Evolutionary conservation across 1,140 invertebrate species (phyloP).

Genomic region (Brachionus angularis): DNA sequence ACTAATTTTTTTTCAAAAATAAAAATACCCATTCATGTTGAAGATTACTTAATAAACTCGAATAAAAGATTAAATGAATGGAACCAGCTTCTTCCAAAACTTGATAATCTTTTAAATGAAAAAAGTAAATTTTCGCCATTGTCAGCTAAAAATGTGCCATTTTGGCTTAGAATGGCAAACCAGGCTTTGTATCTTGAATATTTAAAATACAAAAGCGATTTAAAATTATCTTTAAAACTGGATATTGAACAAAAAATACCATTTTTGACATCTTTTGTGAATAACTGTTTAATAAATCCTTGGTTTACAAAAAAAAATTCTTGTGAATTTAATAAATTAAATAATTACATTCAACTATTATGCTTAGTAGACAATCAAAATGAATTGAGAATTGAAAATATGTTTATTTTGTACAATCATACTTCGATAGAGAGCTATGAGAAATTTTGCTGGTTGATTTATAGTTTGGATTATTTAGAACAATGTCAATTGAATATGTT

Average conservation of each 20-base stretch:
- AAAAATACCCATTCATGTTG: background rate
- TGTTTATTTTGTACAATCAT: background rate
- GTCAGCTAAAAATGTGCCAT: background rate
- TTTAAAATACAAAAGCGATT: background rate
- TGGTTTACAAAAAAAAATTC: constrained; percentile 1
- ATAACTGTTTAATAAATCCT: constrained; percentile 14
- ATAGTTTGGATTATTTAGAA: constrained; percentile 19
- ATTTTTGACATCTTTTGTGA: constrained; percentile 6
- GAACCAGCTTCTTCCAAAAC: constrained; percentile 8
- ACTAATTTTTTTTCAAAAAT: background rate
- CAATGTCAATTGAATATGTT: constrained; percentile 33
- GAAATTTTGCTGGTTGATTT: constrained; percentile 26
- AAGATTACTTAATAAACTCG: constrained; percentile 3
- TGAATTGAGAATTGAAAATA: background rate
- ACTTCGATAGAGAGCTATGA: background rate
- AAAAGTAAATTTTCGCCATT: background rate
- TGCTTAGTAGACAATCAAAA: constrained; percentile 23
- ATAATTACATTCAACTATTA: constrained; percentile 24
- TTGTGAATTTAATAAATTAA: constrained; percentile 2
- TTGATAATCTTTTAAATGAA: background rate
- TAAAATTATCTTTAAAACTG: background rate
- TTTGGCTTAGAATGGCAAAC: constrained; percentile 38
- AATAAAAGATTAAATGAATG: constrained; percentile 9
- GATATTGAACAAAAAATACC: constrained; percentile 7
- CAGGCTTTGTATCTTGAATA: constrained; percentile 24